Conservation (phyloP, 2,797 vertebrate genomes). For the Danionella dracula region DNA sequence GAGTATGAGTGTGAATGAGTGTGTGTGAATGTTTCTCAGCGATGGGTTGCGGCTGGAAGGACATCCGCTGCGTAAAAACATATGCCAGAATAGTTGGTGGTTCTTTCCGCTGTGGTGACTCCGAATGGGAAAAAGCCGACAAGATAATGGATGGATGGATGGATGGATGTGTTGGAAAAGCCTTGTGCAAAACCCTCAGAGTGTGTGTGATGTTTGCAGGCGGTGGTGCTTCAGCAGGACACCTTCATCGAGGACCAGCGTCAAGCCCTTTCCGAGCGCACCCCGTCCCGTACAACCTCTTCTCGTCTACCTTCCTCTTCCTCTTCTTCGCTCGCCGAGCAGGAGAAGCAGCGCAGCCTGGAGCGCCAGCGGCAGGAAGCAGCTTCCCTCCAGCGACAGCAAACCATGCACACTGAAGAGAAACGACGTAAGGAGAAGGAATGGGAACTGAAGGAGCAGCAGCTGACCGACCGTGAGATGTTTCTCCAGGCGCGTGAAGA, state of each 20-base stretch:
- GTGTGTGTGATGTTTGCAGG: slow-evolving; percentile 59
- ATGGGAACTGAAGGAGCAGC: slow-evolving; percentile 79
- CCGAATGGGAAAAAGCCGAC: too few species aligned
- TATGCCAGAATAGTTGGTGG: too few species aligned
- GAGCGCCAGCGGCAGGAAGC: slow-evolving; percentile 94
- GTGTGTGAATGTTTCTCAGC: too few species aligned
- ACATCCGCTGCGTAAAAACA: too few species aligned
- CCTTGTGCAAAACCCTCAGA: too few species aligned
- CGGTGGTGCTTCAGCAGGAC: slow-evolving; percentile 91
- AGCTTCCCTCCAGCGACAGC: slow-evolving; percentile 84
- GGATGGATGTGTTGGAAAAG: too few species aligned
- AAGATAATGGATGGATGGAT: too few species aligned
- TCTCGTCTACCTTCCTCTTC: slow-evolving; percentile 81
- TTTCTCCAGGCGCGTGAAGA: slow-evolving; percentile 70
- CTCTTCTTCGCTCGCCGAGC: slow-evolving; percentile 84
- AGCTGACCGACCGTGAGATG: slow-evolving; percentile 72
- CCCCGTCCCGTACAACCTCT: slow-evolving; percentile 49
- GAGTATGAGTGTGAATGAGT: too few species aligned
- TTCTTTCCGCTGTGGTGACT: too few species aligned
- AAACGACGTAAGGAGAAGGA: slow-evolving; percentile 73
- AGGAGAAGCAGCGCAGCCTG: slow-evolving; percentile 95
- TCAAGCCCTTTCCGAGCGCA: slow-evolving; percentile 76
- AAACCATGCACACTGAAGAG: slow-evolving; percentile 84
- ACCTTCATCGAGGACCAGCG: slow-evolving; percentile 94
- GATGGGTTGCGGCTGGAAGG: too few species aligned